Conservation (phyloP, 2,113 vertebrate genomes). For the Nibea albiflora region DNA sequence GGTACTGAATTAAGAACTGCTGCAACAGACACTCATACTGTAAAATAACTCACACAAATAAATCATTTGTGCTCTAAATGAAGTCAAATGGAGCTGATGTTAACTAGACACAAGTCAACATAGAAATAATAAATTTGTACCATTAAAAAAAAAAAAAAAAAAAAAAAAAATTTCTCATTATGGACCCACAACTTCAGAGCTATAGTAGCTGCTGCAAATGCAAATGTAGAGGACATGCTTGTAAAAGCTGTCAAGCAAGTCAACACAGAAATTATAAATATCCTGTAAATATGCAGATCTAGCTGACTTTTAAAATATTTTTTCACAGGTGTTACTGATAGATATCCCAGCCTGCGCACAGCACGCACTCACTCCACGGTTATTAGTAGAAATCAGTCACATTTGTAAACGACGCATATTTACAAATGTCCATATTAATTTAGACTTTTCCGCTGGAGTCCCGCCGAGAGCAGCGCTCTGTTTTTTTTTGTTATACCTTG, state of each 20-base stretch:
- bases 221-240: constrained; percentile 48
- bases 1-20: too few relatives aligned
- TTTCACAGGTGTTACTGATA: neutral
- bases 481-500: neutral
- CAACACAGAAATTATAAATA: too few relatives aligned
- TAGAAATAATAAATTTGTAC: too few relatives aligned
- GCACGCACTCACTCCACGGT: neutral
- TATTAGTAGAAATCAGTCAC: neutral
- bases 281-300: neutral
- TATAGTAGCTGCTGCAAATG: constrained; percentile 31
- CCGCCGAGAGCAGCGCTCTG: neutral
- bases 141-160: too few relatives aligned
- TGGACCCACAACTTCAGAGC: constrained; percentile 51
- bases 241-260: neutral
- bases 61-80: neutral
- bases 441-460: neutral
- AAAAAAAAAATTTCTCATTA: constrained; percentile 63
- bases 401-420: constrained; percentile 3
- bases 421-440: constrained; percentile 2
- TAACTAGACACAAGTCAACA: neutral
- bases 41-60: neutral
- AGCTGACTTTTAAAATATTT: neutral
- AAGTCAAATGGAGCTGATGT: neutral
- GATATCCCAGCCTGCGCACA: neutral
- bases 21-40: neutral